Base-by-base conservation (phyloP, 2,888 invertebrate species). In the Linyphia triangularis region DNA sequence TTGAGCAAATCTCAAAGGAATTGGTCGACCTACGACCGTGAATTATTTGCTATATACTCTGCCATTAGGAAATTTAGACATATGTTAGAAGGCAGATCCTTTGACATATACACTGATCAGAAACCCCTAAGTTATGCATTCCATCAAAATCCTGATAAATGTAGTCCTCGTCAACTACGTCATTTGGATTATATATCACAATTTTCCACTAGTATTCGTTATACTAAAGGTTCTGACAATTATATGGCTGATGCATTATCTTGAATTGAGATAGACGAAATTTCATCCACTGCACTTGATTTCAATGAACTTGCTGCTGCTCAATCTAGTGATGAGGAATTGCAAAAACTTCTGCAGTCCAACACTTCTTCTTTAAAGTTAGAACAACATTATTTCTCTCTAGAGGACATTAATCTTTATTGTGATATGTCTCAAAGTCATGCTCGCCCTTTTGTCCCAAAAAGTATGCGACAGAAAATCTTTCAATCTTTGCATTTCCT, bases 41-140 rank as follows among this genome's bases (percentile, higher is more conserved):
- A 92, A 81, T 82, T 92, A 2, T 89, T 91, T 0, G 91, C 91
- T 0, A 90, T 91, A 4, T 92, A 91, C 61, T 59, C 78, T 1
- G 86, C 91, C 0, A 73, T 91, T 0, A 90, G 90, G 57, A 70
- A 90, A 72, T 91, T 91, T 24, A 43, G 85, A 1, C 89, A 91
- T 57, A 89, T 91, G 82, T 37, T 91, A 0, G 91, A 83, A 69
- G 84, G 84, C 7, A 1, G 84, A 22, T 24, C 37, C 16, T 78
- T 85, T 37, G 4, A 30, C 24, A 85, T 85, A n/a, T 89, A 63
- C 51, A 89, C 85, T 9, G 79, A 85, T 59, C 85, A 89, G 57
- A 89, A 85, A 26, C 69, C 69, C 22, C n/a, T 65, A 37, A 81
- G 6, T 28, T 81, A 19, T 0, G 77, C 93, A 91, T 92, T 1